Base-by-base conservation (phyloP, 2,888 invertebrate species). In the Tachina grossa region DNA sequence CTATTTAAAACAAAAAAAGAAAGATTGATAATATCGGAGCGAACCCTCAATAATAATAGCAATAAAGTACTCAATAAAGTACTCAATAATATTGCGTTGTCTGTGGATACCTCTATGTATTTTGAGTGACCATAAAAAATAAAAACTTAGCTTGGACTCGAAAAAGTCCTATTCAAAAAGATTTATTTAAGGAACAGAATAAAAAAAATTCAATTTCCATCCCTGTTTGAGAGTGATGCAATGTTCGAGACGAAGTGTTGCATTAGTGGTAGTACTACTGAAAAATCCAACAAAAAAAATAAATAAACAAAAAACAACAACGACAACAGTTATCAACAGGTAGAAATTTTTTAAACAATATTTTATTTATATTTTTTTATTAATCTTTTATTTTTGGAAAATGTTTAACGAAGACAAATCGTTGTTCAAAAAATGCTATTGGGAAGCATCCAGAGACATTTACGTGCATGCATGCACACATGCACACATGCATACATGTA, bases 391-490 rank as follows among this genome's bases (percentile, higher is more conserved):
- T 55, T 57, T 83, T 76, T 68, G 49, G 45, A 63, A 68, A 77
- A 47, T 49, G 43, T 49, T 71, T 65, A 85, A 83, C 79, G 75
- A 83, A 85, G 85, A 83, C 71, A 83, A 76, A 83, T 83, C 79
- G 83, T 45, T 65, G 49, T 51, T 45, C 19, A 41, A 51, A 13
- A 76, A 65, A 63, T 19, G 41, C 6, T n/a, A 61, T 39, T 43
- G 57, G 49, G 1, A 74, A 13, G 22, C 31, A 47, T 39, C 53
- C 31, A 51, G 9, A 43, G 31, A 31, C 31, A 47, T 19, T 45
- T 55, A 31, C 1, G 31, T 31, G 31, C 31, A 31, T 31, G 31
- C 31, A 6, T 1, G 31, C 31, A 31, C 31, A 31, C 31, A 31
- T 6, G 6, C 6, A 31, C 6, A 31, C 6, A 31, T 31, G 31